Percentiles rank a stretch among this genome's conserved stretches.
Conservation (phyloP, 2,888 invertebrate genomes). For the Hymenopus coronatus region DNA sequence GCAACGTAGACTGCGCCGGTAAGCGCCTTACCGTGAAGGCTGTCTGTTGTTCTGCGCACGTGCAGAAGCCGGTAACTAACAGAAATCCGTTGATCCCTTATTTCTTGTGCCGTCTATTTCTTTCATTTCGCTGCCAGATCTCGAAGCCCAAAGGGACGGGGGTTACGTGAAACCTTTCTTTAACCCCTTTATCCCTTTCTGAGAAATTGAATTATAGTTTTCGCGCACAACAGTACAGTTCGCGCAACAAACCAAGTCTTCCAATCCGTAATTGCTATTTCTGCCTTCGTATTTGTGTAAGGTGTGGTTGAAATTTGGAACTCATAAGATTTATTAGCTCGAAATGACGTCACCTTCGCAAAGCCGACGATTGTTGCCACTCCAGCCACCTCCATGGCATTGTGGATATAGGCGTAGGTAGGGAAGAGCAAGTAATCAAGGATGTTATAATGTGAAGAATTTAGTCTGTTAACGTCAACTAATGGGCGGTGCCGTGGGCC, state of each 20-base stretch:
- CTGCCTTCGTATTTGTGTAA: not conserved
- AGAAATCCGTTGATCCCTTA: slow-evolving; percentile 25
- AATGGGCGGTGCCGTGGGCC: no score
- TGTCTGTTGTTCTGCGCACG: not conserved
- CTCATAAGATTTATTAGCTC: not conserved
- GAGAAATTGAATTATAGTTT: slow-evolving; percentile 17
- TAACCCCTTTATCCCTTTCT: slow-evolving; percentile 1
- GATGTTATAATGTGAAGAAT: no score
- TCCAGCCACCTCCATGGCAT: no score
- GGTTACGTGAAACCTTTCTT: slow-evolving; percentile 2
- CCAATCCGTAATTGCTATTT: not conserved
- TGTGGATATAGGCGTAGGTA: no score
- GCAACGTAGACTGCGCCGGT: no score
- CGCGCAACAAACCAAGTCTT: not conserved
- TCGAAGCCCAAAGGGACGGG: slow-evolving; percentile 6
- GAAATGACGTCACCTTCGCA: not conserved
- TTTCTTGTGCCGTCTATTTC: slow-evolving; percentile 16
- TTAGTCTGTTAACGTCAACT: no score
- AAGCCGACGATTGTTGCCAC: no score
- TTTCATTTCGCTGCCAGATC: slow-evolving; percentile 19
- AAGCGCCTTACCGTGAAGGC: no score
- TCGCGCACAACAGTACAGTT: not conserved
- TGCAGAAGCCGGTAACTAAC: slow-evolving; percentile 22
- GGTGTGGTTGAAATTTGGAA: not conserved
- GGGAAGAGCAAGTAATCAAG: no score